Percentiles rank a stretch among this genome's conserved stretches.
Evolutionary conservation across 2,888 invertebrate species (phyloP).

Genomic region (Caenorhabditis sinica): DNA sequence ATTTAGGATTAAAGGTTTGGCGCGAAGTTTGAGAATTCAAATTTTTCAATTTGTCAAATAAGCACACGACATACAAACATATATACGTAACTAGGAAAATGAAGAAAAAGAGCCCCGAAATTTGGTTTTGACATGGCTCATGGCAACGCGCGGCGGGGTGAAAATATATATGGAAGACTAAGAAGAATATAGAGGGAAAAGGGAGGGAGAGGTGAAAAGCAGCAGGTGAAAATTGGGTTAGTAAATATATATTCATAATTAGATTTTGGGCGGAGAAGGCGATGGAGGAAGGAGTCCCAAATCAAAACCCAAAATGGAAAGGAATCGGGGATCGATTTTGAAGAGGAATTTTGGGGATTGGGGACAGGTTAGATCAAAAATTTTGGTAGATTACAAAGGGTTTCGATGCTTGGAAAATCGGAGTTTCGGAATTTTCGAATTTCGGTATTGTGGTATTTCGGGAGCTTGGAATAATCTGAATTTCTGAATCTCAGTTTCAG

Average conservation of each 20-base stretch:
- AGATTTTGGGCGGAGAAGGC: constrained; percentile 4
- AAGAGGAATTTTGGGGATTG: no score
- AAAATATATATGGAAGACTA: no score
- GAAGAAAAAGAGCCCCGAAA: no score
- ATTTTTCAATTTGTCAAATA: not conserved
- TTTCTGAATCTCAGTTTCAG: no score
- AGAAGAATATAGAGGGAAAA: not conserved
- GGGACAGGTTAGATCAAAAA: not conserved
- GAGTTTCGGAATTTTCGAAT: no score
- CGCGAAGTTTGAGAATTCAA: no score
- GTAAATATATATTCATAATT: constrained; percentile 46
- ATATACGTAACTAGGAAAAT: not conserved
- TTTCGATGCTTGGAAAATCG: no score
- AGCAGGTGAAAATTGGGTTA: constrained; percentile 61
- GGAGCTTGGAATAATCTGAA: no score
- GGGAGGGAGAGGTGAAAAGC: constrained; percentile 3
- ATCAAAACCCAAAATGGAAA: no score
- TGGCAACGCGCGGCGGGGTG: not conserved
- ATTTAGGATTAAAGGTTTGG: no score
- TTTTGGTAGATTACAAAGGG: not conserved
- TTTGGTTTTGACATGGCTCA: not conserved
- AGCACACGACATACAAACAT: no score
- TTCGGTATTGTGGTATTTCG: no score
- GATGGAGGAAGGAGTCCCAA: not conserved
- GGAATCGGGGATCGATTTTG: not conserved